Evolutionary conservation across 2,797 vertebrate species (phyloP), one percentile per base, ranked within the genome.

Genomic region (Spinus olivaceus): DNA sequence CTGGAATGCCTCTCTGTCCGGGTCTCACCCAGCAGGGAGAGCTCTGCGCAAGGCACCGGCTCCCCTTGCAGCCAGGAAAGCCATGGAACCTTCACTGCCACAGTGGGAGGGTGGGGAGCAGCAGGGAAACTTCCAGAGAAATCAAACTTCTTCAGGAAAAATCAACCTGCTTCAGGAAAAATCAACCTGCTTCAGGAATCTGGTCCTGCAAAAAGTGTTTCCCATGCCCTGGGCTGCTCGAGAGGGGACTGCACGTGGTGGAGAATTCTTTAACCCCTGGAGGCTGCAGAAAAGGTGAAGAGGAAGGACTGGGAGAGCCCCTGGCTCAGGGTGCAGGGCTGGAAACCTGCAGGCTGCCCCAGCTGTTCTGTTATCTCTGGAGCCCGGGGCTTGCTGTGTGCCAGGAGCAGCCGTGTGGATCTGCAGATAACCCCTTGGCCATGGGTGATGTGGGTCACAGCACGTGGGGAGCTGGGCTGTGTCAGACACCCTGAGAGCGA

Each of bases 71-170:
- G 67, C 56, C 0, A 0, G 24, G 54, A 42, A 6, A 73, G 32
- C 21, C 1, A 2, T 17, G 6, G 4, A 27, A 4, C 53, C 42
- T 20, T 17, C 0, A 0, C 51, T 37, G 76, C 16, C 5, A 1
- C 9, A 12, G 9, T 1, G 2, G 42, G 65, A 81, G 53, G 12
- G 9, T 61, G 64, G 28, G 35, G 14, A 78, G 69, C 53, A 42
- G 50, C 72, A 37, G 33, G 24, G 64, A 90, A 86, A 24, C 37
- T 71, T 81, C 54, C 27, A 39, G 54, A 65, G 74, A 76, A 81
- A 41, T 27, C 64, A 33, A 5, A 17, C 44, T 57, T 15, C 54
- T 50, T 14, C 50, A 50, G 84, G 54, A 57, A 71, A 37, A 37
- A 37, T 37, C 37, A 37, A 37, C 19, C 44, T 57, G 17, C 54